A percentile compares a stretch with the other conserved stretches of the same genome.
phyloP scores from a whole-genome alignment of 2,888 invertebrate genomes.

The Andrena marginata region DNA sequence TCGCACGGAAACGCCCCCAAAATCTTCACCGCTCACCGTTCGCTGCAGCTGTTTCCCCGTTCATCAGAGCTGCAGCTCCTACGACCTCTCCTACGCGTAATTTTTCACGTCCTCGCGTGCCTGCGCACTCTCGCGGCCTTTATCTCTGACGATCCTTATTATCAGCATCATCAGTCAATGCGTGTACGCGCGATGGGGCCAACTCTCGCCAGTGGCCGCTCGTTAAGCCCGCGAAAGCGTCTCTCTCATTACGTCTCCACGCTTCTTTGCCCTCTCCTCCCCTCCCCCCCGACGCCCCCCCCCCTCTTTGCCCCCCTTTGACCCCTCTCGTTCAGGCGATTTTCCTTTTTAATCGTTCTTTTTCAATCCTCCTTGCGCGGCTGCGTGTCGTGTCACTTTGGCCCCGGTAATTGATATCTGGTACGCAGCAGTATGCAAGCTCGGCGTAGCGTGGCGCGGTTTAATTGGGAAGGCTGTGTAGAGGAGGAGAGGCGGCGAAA shows the following conservation, averaged over 20 bases:
- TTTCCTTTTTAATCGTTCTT: slow-evolving; percentile 52
- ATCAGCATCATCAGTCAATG: slow-evolving; percentile 39
- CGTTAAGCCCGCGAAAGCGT: slow-evolving; percentile 61
- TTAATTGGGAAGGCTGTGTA: slow-evolving; percentile 70
- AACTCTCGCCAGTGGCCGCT: slow-evolving; percentile 57
- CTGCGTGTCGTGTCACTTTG: slow-evolving; percentile 66
- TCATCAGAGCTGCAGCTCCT: not conserved
- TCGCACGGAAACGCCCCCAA: no score
- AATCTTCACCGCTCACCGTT: no score
- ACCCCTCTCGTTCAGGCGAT: not conserved
- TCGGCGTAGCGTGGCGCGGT: slow-evolving; percentile 63
- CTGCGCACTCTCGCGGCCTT: slow-evolving; percentile 54
- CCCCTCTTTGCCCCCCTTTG: not conserved
- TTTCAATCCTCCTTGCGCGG: slow-evolving; percentile 29
- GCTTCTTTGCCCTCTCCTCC: slow-evolving; percentile 37
- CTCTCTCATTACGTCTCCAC: slow-evolving; percentile 63
- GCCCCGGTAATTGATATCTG: slow-evolving; percentile 72
- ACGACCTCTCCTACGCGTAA: not conserved
- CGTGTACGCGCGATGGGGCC: slow-evolving; percentile 56
- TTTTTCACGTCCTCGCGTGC: no score
- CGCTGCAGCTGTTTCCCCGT: no score
- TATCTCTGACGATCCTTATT: slow-evolving; percentile 58
- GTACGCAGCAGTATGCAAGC: slow-evolving; percentile 69
- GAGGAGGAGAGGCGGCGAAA: slow-evolving; percentile 27
- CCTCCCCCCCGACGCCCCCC: not conserved